Percentiles rank a stretch among this genome's conserved stretches.
Evolutionary conservation across 2,113 vertebrate genomes (phyloP).

Genomic region (Oxyura jamaicensis): DNA sequence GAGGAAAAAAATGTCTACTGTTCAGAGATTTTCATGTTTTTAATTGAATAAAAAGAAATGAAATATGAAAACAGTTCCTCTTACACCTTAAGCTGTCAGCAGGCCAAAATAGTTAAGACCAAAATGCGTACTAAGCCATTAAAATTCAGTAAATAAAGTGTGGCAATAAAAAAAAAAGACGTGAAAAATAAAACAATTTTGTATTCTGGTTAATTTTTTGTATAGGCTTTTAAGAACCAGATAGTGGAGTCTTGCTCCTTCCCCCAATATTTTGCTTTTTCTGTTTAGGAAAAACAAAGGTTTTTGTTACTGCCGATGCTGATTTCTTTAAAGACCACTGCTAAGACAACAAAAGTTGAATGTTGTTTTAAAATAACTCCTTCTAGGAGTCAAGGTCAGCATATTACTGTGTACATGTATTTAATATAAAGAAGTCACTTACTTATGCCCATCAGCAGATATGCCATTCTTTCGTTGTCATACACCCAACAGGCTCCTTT

Average conservation of each 20-base stretch:
- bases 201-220: background rate
- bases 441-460: conserved; percentile 78
- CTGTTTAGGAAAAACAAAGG: background rate
- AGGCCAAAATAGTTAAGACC: background rate
- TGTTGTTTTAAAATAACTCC: background rate
- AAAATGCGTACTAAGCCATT: background rate
- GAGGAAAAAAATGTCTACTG: background rate
- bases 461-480: conserved; percentile 78
- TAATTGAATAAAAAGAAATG: background rate
- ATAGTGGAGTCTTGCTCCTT: background rate
- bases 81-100: background rate
- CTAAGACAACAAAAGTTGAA: background rate
- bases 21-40: background rate
- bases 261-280: background rate
- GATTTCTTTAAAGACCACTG: background rate
- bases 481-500: conserved; percentile 82
- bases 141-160: background rate
- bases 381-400: background rate
- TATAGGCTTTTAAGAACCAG: background rate
- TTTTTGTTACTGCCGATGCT: background rate
- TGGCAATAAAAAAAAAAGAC: background rate
- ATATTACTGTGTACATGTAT: background rate
- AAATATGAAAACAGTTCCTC: background rate
- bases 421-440: conserved; percentile 57
- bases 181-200: background rate